A percentile compares a stretch with the other conserved stretches of the same genome.
phyloP scores from a whole-genome alignment of 2,888 invertebrate genomes.

The Xanthorhoe designata region DNA sequence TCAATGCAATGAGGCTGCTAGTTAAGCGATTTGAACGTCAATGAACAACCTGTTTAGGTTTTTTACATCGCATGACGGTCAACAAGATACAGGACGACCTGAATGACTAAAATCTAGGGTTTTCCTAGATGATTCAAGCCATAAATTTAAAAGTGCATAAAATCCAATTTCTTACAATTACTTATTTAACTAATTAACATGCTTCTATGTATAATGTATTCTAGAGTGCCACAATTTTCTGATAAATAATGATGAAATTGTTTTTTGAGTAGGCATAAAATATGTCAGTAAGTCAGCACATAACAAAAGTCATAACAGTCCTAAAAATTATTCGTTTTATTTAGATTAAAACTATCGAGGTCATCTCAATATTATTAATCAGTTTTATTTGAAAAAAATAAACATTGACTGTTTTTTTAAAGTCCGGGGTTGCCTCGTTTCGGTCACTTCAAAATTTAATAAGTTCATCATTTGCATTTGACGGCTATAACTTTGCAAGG shows the following conservation, averaged over 20 bases:
- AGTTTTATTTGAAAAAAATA: conserved; percentile 24
- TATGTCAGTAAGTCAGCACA: conserved; percentile 22
- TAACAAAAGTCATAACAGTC: conserved; percentile 10
- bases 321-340: conserved; percentile 13
- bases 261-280: too few species aligned
- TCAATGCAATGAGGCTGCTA: conserved; percentile 46
- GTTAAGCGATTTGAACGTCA: conserved; percentile 26
- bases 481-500: background rate
- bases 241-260: too few species aligned
- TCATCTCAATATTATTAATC: conserved; percentile 32
- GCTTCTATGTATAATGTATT: too few species aligned
- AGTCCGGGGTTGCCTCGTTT: background rate
- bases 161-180: too few species aligned
- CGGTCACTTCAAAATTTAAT: conserved; percentile 5
- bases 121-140: background rate
- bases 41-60: background rate
- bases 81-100: background rate
- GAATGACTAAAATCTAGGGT: background rate
- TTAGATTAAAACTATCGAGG: conserved; percentile 24
- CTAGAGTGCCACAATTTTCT: too few species aligned
- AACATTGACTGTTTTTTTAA: conserved; percentile 17
- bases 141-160: too few species aligned
- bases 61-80: background rate
- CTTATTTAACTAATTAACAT: too few species aligned
- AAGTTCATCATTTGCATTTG: conserved; percentile 5